Evolutionary conservation across 2,888 invertebrate species (phyloP), one percentile per base, ranked within the genome.

Genomic region (Drosophila nigritarsus): DNA sequence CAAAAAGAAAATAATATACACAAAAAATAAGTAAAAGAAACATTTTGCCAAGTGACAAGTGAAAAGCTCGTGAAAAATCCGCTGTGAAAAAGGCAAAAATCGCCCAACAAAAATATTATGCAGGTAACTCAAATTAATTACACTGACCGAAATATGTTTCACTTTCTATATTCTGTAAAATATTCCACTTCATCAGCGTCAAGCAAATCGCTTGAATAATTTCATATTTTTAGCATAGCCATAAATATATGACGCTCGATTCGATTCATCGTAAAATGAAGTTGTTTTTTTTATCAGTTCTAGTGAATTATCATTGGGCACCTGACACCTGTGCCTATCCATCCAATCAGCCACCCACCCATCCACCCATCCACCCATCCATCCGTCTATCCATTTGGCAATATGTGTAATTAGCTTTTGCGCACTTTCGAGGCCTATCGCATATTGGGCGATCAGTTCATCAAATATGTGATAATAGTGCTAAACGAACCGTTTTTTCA

Each of bases 261-360:
- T 55, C 2, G 18, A 36, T 27, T 54, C 18, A 9, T 20, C 42
- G 15, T 6, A 56, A 30, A 20, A 40, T 8, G 3, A 5, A 27
- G 24, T n/a, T 20, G 24, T n/a, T 20, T 20, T 18, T 30, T 42
- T 54, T 59, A 73, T 72, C 56, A 38, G n/a, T 59, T 24, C 24
- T 3, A 30, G 20, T 74, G 69, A 73, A 11, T 63, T 69, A 56
- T n/a, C 56, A 53, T 61, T 53, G 56, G 56, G 64, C 74, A 64
- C 64, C 64, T 68, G 67, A 27, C 58, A 53, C 30, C 62, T 64
- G 38, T 38, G 18, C 45, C 18, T 20, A 6, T 24, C 15, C 13
- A n/a, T n/a, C 42, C 27, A 50, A 9, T 29, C 8, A n/a, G 13
- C 29, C 18, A 55, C n/a, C 40, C 40, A 20, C 1, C 24, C 24